Evolutionary conservation across 1,140 invertebrate genomes (phyloP).

Genomic region (Hycleus phaleratus): DNA sequence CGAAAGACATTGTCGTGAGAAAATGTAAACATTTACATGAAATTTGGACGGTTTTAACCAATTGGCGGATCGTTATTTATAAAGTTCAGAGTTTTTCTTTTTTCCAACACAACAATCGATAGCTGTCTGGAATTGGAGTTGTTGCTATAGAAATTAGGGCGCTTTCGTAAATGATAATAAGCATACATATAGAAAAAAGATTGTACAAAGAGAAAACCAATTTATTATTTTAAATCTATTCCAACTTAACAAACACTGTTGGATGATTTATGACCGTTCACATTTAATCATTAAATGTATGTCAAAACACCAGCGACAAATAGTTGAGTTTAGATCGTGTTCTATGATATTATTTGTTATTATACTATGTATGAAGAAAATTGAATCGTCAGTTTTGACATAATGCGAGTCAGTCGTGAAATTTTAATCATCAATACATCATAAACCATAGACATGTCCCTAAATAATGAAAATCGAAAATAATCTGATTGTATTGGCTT

Average conservation of each 20-base stretch:
- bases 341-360: slow-evolving; percentile 4
- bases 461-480: too few species aligned
- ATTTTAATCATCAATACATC: slow-evolving; percentile 14
- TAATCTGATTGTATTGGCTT: too few species aligned
- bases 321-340: slow-evolving; percentile 6
- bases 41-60: neutral
- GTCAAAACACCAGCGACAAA: slow-evolving; percentile 13
- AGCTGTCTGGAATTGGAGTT: too few species aligned
- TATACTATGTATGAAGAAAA: neutral
- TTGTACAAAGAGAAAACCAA: too few species aligned
- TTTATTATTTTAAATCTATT: too few species aligned
- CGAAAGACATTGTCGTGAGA: slow-evolving; percentile 8
- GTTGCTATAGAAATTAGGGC: too few species aligned
- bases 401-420: slow-evolving; percentile 12
- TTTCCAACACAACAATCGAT: too few species aligned
- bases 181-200: too few species aligned
- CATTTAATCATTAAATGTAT: slow-evolving; percentile 5
- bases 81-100: too few species aligned
- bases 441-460: slow-evolving; percentile 4
- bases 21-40: slow-evolving; percentile 17
- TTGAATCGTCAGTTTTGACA: slow-evolving; percentile 14
- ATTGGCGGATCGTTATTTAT: too few species aligned
- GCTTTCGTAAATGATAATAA: too few species aligned
- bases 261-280: slow-evolving; percentile 9
- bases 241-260: neutral